phyloP scores from a whole-genome alignment of 1,140 invertebrate genomes.

The Bombyx mori region ASM3026992v2 NC_085127.1:10787501-10788000 shows the following conservation, averaged over 20 bases:
- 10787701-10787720: slow-evolving; percentile 19
- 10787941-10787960: too few relatives aligned
- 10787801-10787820: too few relatives aligned
- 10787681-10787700: slow-evolving; percentile 45
- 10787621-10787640: slow-evolving; percentile 49
- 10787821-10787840: too few relatives aligned
- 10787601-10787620: slow-evolving; percentile 24
- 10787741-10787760: not conserved
- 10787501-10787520: slow-evolving; percentile 20
- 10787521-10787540: slow-evolving; percentile 35
- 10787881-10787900: too few relatives aligned
- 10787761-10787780: too few relatives aligned
- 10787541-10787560: slow-evolving; percentile 26
- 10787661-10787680: slow-evolving; percentile 58
- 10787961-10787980: too few relatives aligned
- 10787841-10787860: too few relatives aligned
- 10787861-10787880: too few relatives aligned
- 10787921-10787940: too few relatives aligned
- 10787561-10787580: slow-evolving; percentile 47
- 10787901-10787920: too few relatives aligned
- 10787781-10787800: too few relatives aligned
- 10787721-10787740: slow-evolving; percentile 7
- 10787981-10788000: too few relatives aligned
- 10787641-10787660: slow-evolving; percentile 51
- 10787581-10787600: slow-evolving; percentile 58